These are phyloP conservation scores for Hypotaenidia philippensis DNA, from an alignment of 2,797 vertebrate genomes.

Conservation along the genomic window DNA sequence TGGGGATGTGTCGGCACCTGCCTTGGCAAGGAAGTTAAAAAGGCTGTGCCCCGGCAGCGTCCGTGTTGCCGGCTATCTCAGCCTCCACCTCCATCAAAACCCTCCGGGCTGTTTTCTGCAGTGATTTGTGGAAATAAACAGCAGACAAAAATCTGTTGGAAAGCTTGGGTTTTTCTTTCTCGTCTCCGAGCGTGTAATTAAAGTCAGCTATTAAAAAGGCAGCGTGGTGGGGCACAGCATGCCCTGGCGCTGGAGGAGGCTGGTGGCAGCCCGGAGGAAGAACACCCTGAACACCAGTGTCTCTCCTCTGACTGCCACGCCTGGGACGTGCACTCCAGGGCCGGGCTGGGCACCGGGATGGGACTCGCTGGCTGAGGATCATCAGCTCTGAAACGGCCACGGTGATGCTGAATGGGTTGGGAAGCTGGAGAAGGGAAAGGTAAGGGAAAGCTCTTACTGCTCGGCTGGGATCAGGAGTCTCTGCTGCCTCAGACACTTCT, in stretches of 20 bases:
- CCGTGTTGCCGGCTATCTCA: conserved; percentile 69
- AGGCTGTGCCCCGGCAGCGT: conserved; percentile 65
- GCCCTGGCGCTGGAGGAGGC: neutral
- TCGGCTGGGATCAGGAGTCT: neutral
- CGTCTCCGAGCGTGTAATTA: conserved; percentile 34
- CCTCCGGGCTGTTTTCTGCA: conserved; percentile 63
- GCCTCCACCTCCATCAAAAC: conserved; percentile 80
- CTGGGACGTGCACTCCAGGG: neutral
- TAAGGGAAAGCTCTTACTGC: neutral
- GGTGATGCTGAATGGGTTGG: accelerated
- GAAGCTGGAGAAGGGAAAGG: neutral
- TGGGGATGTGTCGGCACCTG: conserved; percentile 82
- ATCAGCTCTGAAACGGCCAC: accelerated
- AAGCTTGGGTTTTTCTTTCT: conserved; percentile 40
- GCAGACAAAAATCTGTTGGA: conserved; percentile 69
- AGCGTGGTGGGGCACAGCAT: neutral
- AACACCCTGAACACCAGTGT: conserved; percentile 17
- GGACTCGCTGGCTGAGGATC: neutral
- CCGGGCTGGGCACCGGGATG: neutral
- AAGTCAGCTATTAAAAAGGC: conserved; percentile 44
- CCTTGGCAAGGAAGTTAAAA: conserved; percentile 68
- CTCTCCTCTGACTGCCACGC: conserved; percentile 55
- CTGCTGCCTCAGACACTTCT: neutral
- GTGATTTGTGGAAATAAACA: conserved; percentile 72
- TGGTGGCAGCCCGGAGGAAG: neutral